phyloP scores from a whole-genome alignment of 2,888 invertebrate species.

The Microchrysa polita region DNA sequence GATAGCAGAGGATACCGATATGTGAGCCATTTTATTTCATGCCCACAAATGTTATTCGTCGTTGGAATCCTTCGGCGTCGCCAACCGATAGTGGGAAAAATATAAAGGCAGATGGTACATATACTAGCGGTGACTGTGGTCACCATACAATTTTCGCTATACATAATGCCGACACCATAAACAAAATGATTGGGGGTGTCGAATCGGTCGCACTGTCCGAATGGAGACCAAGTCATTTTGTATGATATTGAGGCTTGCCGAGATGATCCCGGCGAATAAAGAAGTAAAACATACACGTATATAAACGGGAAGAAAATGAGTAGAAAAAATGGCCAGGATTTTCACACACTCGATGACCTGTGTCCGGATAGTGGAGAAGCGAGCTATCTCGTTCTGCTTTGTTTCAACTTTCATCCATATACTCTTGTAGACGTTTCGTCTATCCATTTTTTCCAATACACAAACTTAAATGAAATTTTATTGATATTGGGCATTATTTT shows the following conservation, averaged over 20 bases:
- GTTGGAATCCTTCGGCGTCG: no score
- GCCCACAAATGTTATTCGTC: not conserved
- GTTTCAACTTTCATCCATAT: not conserved
- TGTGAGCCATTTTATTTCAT: slow-evolving; percentile 34
- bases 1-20: slow-evolving; percentile 49
- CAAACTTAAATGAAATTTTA: slow-evolving; percentile 49
- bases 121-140: slow-evolving; percentile 9
- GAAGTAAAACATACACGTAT: slow-evolving; percentile 22
- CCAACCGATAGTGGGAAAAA: not conserved
- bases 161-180: slow-evolving; percentile 27
- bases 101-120: slow-evolving; percentile 2
- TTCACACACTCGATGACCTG: slow-evolving; percentile 49
- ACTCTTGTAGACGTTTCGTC: not conserved
- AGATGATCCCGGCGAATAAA: slow-evolving; percentile 21
- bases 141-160: slow-evolving; percentile 18
- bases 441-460: slow-evolving; percentile 46
- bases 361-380: slow-evolving; percentile 21
- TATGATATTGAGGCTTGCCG: slow-evolving; percentile 37
- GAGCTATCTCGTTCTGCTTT: slow-evolving; percentile 43
- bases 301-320: slow-evolving; percentile 46
- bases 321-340: slow-evolving; percentile 50
- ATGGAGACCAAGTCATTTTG: not conserved
- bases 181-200: slow-evolving; percentile 43
- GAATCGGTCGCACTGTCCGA: slow-evolving; percentile 1
- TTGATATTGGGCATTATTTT: slow-evolving; percentile 49